Conservation (phyloP, 2,888 invertebrate species). For the Ctena decussata region DNA sequence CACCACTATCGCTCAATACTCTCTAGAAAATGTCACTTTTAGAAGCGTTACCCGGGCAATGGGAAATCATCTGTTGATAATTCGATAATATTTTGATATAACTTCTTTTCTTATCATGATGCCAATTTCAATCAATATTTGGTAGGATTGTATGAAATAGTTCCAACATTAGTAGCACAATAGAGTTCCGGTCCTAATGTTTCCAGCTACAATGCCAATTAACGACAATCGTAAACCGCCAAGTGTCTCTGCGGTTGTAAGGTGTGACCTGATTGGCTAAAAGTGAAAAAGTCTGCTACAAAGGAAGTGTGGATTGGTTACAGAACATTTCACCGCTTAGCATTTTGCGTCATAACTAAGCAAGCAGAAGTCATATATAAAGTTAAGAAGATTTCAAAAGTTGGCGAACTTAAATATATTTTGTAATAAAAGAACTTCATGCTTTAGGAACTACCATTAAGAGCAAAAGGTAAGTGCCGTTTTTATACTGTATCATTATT, state of each 20-base stretch:
- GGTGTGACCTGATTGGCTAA: conserved; percentile 50
- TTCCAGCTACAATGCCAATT: not conserved
- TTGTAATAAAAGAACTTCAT: not conserved
- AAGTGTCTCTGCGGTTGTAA: conserved; percentile 30
- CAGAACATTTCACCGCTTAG: not conserved
- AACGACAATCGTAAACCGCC: not conserved
- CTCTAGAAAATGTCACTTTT: not conserved
- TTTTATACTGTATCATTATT: too few relatives aligned
- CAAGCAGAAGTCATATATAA: not conserved
- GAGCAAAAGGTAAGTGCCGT: not conserved
- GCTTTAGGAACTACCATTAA: not conserved
- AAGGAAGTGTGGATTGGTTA: conserved; percentile 57
- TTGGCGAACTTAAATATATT: conserved; percentile 5
- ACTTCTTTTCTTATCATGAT: not conserved
- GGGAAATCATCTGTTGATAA: not conserved
- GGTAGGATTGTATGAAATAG: conserved; percentile 4
- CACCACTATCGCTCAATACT: not conserved
- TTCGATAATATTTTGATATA: not conserved
- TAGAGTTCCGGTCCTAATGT: not conserved
- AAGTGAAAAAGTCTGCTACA: conserved; percentile 39
- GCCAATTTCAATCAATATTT: not conserved
- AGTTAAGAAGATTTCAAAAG: not conserved
- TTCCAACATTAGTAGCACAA: conserved; percentile 8
- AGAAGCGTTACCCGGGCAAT: not conserved
- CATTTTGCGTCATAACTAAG: conserved; percentile 9